Conservation (phyloP, 1,140 invertebrate genomes). For the Cotesia vestalis region DNA sequence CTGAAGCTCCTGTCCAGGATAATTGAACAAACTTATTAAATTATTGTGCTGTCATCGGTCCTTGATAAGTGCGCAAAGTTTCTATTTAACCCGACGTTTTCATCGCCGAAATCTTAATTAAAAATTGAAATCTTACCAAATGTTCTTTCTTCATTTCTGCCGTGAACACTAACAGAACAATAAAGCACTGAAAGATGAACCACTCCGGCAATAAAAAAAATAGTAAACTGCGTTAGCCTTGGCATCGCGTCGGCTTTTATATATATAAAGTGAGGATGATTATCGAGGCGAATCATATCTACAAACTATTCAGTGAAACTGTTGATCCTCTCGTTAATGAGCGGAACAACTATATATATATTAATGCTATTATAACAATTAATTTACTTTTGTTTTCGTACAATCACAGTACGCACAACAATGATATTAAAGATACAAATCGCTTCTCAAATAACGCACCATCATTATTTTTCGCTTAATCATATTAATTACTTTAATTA, state of each 20-base stretch:
- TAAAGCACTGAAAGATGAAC: neutral
- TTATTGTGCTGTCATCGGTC: too few species aligned
- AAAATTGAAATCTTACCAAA: conserved; percentile 27
- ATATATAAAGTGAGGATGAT: conserved; percentile 46
- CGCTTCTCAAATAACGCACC: too few species aligned
- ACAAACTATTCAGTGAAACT: conserved; percentile 42
- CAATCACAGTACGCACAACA: neutral
- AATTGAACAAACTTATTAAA: too few species aligned
- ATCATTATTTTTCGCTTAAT: too few species aligned
- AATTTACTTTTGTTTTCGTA: neutral
- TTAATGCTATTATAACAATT: neutral
- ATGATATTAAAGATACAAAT: too few species aligned
- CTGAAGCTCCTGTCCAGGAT: too few species aligned
- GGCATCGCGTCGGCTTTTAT: conserved; percentile 36
- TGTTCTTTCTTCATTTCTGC: conserved; percentile 33
- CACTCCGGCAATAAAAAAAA: conserved; percentile 35
- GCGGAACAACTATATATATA: conserved; percentile 29
- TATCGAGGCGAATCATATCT: conserved; percentile 45
- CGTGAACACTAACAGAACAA: neutral
- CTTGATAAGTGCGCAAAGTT: too few species aligned
- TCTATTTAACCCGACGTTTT: too few species aligned
- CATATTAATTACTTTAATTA: too few species aligned
- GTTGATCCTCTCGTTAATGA: conserved; percentile 28
- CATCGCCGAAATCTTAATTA: neutral
- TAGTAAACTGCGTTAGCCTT: conserved; percentile 26